A percentile compares a stretch with the other conserved stretches of the same genome.
Conservation (phyloP, 92 coral and sea anemone species). For the Parazoanthus swiftii region DNA sequence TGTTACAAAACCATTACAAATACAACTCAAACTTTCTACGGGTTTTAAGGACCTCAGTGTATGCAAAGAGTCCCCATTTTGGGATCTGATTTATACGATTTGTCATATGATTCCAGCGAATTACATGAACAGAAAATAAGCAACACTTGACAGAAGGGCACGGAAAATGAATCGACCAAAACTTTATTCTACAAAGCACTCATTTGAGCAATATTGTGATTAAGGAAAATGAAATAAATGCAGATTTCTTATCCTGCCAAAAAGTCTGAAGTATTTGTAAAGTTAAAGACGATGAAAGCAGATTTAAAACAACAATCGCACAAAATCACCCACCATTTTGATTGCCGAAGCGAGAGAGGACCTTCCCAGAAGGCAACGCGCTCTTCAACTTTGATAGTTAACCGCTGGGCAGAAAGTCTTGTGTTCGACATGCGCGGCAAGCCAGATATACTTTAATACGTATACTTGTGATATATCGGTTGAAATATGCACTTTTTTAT, state of each 20-base stretch:
- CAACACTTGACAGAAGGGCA: background rate
- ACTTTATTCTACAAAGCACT: background rate
- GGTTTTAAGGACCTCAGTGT: background rate
- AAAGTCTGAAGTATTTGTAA: background rate
- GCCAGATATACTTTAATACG: too few relatives aligned
- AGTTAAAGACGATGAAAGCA: conserved; percentile 8
- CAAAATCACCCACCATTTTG: conserved; percentile 87
- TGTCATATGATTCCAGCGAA: background rate
- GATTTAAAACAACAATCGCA: conserved; percentile 6
- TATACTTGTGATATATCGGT: too few relatives aligned
- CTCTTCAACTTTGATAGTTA: background rate
- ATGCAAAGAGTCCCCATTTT: background rate
- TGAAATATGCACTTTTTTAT: too few relatives aligned
- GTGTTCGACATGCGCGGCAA: background rate
- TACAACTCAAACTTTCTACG: too few relatives aligned
- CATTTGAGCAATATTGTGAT: background rate
- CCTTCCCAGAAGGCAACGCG: conserved; percentile 74
- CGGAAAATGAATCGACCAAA: background rate
- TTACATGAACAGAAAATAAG: background rate
- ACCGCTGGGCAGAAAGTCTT: conserved; percentile 22
- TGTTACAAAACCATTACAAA: too few relatives aligned
- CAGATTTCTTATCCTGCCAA: background rate
- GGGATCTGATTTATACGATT: background rate
- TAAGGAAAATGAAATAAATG: background rate
- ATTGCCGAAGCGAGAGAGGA: conserved; percentile 86